A percentile compares a stretch with the other conserved stretches of the same genome.
Evolutionary conservation across 2,888 invertebrate genomes (phyloP).

Genomic region (Caenorhabditis japonica): DNA sequence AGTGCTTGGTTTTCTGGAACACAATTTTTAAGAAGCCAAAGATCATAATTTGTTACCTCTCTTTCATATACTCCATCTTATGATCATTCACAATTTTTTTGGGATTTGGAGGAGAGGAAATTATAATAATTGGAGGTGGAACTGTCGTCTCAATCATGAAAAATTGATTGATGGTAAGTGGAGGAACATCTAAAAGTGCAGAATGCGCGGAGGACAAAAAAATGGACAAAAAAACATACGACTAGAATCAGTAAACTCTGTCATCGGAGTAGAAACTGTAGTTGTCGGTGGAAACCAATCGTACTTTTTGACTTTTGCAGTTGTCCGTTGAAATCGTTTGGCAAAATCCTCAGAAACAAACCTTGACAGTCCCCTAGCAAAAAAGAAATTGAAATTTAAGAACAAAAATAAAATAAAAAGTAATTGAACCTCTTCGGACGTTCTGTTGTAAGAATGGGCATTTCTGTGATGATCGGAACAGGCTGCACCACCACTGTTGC

Average conservation of each 20-base stretch:
- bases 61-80: constrained; percentile 45
- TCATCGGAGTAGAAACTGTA: constrained; percentile 17
- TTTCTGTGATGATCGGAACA: background rate
- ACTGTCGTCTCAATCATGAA: constrained; percentile 49
- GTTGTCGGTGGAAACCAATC: constrained; percentile 55
- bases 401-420: too few species aligned
- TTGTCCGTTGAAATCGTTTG: constrained; percentile 35
- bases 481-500: too few species aligned
- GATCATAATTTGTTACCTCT: constrained; percentile 30
- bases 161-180: constrained; percentile 41
- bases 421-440: constrained; percentile 7
- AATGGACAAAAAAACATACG: too few species aligned
- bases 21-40: too few species aligned
- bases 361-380: constrained; percentile 29
- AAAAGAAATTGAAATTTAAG: background rate
- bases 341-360: constrained; percentile 46
- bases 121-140: too few species aligned
- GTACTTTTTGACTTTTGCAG: constrained; percentile 23
- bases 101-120: background rate
- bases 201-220: background rate
- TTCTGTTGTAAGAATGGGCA: constrained; percentile 1
- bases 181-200: constrained; percentile 24
- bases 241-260: constrained; percentile 12
- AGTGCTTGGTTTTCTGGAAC: constrained; percentile 41
- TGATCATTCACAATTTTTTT: constrained; percentile 31